Base-by-base conservation (phyloP, 1,140 invertebrate genomes). In the Zaprionus gabonicus region DNA sequence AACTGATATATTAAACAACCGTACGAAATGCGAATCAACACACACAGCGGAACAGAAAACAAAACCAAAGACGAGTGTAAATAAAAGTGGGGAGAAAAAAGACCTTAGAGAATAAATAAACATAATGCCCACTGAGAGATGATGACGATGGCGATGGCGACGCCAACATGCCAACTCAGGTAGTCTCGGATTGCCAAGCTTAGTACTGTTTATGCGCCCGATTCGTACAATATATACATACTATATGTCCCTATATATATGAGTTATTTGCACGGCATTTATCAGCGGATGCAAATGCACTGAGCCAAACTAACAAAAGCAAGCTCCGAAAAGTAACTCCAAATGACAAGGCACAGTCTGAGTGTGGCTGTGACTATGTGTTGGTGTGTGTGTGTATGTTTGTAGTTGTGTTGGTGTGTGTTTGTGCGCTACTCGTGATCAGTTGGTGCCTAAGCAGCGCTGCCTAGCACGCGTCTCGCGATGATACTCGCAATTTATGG, bases 1-100 rank as follows among this genome's bases (percentile, higher is more conserved):
- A 90, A 90, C 76, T 85, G 82, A 78, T 91, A 82, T 85, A 58
- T 76, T 82, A 90, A 90, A 90, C 85, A 90, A 90, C 51, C 28
- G 79, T 81, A 51, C 31, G 76, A 81, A 81, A 85, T 53, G 67
- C 71, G 67, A 81, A 58, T 51, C 64, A 34, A 65, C 31, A 34
- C 31, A 34, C 31, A 34, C 31, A 34, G 31, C 31, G 31, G 9
- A 78, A 78, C 60, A 58, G 67, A 81, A 66, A 27, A 66, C 53
- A 53, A 65, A 36, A 36, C 65, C 28, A 76, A 71, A 56, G 65
- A 57, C 53, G 63, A 71, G 41, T 20, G 72, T 66, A 66, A 72
- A 72, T 70, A 76, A 62, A 72, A 67, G 71, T 56, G 23, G n/a
- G 23, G 12, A 20, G 25, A 55, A 49, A 56, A 13, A 31, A n/a